phyloP scores from a whole-genome alignment of 2,113 vertebrate species.

The Athene cunicularia region DNA sequence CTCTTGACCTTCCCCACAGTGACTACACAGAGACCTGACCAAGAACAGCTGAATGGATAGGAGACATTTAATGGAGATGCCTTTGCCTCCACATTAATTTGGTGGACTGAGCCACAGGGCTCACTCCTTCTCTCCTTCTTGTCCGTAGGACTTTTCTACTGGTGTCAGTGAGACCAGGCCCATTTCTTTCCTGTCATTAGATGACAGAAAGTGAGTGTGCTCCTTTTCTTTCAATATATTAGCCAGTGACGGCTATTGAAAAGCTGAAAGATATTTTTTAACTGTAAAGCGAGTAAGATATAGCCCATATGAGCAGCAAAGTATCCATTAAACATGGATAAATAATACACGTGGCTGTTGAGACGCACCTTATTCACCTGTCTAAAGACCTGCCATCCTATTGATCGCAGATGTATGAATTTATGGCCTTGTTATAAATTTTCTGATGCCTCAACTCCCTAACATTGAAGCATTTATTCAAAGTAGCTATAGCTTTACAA shows the following conservation, averaged over 20 bases:
- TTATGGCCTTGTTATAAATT: conserved; percentile 12
- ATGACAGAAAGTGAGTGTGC: neutral
- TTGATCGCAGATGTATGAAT: neutral
- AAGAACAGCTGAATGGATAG: neutral
- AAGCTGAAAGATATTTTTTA: neutral
- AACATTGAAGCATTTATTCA: conserved; percentile 21
- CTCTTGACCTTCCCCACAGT: neutral
- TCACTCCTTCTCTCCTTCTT: neutral
- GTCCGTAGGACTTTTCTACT: neutral
- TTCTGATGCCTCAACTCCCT: conserved; percentile 2
- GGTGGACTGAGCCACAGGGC: neutral
- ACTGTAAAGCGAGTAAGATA: neutral
- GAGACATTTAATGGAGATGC: neutral
- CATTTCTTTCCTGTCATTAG: neutral
- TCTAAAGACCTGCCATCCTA: neutral
- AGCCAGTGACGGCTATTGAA: neutral
- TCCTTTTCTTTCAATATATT: neutral
- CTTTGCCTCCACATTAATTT: neutral
- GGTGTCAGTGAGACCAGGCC: neutral
- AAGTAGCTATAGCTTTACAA: conserved; percentile 54
- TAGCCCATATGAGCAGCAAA: neutral
- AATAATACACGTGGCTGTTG: neutral
- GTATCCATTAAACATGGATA: neutral
- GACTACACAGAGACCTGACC: neutral
- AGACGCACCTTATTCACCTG: neutral